phyloP scores from a whole-genome alignment of 2,888 invertebrate species.

The Meganola albula region DNA sequence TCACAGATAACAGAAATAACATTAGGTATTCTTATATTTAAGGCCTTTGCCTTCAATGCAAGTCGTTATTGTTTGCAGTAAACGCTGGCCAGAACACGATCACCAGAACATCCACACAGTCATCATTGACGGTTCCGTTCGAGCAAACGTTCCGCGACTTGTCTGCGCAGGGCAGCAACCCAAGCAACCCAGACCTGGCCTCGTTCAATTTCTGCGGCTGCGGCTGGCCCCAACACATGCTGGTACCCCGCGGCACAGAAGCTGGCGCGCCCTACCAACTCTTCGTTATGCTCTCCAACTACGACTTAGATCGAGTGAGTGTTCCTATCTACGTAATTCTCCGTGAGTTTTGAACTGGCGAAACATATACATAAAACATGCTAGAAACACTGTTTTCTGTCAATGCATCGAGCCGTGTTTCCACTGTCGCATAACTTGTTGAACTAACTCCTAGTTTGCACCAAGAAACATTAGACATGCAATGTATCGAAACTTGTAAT shows the following conservation, averaged over 20 bases:
- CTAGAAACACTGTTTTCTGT: no score
- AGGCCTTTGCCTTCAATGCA: no score
- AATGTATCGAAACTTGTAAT: no score
- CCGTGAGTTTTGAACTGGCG: no score
- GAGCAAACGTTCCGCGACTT: conserved; percentile 78
- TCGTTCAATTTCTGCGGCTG: conserved; percentile 80
- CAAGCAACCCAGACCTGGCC: conserved; percentile 37
- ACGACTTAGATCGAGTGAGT: conserved; percentile 62
- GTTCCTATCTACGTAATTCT: background rate
- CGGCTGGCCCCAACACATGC: conserved; percentile 79
- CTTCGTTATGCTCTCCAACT: conserved; percentile 72
- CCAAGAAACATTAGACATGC: no score
- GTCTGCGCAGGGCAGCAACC: conserved; percentile 40
- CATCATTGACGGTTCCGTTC: conserved; percentile 77
- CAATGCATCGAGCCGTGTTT: no score
- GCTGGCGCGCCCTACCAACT: conserved; percentile 55
- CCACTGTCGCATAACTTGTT: no score
- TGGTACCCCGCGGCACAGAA: conserved; percentile 72
- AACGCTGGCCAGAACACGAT: conserved; percentile 76
- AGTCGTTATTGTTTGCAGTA: conserved; percentile 62
- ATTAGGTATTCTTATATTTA: no score
- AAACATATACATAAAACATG: background rate
- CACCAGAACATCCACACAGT: conserved; percentile 76
- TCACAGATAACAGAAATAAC: no score
- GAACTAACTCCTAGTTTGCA: no score